Evolutionary conservation across 2,113 vertebrate species (phyloP), one percentile per base, ranked within the genome.

Genomic region (Clarias gariepinus): DNA sequence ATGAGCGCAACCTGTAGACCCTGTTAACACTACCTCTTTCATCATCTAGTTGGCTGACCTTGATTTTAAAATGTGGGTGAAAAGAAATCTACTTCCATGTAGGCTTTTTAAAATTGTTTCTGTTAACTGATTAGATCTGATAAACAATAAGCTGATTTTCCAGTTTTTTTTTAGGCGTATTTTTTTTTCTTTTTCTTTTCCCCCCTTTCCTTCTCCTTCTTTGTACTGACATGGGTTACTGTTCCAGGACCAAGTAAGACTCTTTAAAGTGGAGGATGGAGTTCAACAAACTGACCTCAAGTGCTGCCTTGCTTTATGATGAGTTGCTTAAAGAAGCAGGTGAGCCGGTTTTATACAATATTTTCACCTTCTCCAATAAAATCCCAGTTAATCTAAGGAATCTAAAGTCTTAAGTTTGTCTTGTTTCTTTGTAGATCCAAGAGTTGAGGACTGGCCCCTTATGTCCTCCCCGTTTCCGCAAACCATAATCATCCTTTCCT

Each of bases 381-480:
- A 16, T 53, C 16, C 12, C 6, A 28, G 0, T 9, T 77, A 3
- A 18, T 55, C n/a, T 55, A 6, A 1, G 23, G 8, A 58, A 4
- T 33, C 3, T 76, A 21, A 1, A 33, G 77, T 52, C 12, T 66
- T 18, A 61, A 3, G 47, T 3, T 23, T 36, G 12, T 33, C 1
- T 55, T 69, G 19, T 57, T 53, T 5, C 60, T 63, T 0, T 78
- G 11, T 90, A 97, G 97, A 97, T 94, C 96, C 96, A 64, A 93
- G 96, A 89, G 93, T 95, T 61, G 95, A 94, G 90, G 93, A 95
- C 81, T 97, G 94, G 95, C 93, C 90, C 1, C 94, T 97, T 33
- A 97, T 97, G 97, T 95, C 96, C 41, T 96, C 96, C 1, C 96
- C 96, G 76, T 92, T 96, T 63, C 95, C 95, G 74, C 97, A 97